Evolutionary conservation across 1,140 invertebrate species (phyloP).

Genomic region (Drosophila chauvacae): DNA sequence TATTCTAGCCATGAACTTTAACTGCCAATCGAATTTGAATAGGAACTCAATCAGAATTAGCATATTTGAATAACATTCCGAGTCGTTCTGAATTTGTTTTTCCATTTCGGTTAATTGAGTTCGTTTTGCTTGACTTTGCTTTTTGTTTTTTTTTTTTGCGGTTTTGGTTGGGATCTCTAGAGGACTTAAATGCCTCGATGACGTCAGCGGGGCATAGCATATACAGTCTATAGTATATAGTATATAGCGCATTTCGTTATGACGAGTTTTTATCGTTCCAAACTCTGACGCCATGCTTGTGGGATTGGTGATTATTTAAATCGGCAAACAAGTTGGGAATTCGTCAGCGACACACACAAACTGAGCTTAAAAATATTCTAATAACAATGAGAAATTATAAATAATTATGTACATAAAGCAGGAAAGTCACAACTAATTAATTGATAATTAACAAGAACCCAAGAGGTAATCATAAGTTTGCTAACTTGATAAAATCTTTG

Average conservation of each 20-base stretch:
- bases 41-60: conserved; percentile 28
- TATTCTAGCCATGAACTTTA: conserved; percentile 37
- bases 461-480: neutral
- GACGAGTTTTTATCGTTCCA: conserved; percentile 15
- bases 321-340: conserved; percentile 42
- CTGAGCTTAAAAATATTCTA: conserved; percentile 8
- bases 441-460: neutral
- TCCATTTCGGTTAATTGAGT: conserved; percentile 43
- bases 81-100: conserved; percentile 26
- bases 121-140: conserved; percentile 5
- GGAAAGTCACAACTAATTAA: neutral
- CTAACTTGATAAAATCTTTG: no score
- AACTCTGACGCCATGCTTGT: conserved; percentile 27
- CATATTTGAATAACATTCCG: conserved; percentile 33
- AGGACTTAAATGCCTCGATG: conserved; percentile 14
- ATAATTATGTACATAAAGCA: neutral
- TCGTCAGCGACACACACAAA: conserved; percentile 20
- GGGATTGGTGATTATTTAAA: conserved; percentile 41
- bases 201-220: conserved; percentile 17
- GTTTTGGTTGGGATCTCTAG: conserved; percentile 16
- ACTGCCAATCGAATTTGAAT: conserved; percentile 36
- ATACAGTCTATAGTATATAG: neutral
- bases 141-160: conserved; percentile 1
- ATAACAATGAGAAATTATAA: conserved; percentile 1
- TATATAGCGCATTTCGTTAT: conserved; percentile 12